Base-by-base conservation (phyloP, 2,797 vertebrate species). In the Argya squamiceps region DNA sequence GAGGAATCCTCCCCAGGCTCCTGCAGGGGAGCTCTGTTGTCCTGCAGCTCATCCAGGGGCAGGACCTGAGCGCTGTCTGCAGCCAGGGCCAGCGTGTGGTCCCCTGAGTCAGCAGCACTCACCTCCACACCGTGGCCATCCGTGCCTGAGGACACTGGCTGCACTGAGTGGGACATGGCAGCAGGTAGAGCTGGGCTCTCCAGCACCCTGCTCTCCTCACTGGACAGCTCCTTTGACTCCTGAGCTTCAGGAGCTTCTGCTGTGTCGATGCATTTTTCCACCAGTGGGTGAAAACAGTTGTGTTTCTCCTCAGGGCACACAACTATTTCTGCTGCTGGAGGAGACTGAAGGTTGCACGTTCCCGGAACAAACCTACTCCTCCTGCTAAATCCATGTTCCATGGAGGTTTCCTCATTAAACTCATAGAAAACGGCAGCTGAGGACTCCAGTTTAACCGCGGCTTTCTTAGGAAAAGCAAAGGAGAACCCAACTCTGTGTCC, bases 351-450 rank as follows among this genome's bases (percentile, higher is more conserved):
- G 88, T 93, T 97, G 67, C 97, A 97, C 8, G 97, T 71, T 39
- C 96, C 94, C 0, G 98, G 98, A 77, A 98, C 86, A 93, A 98
- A 98, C 70, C 97, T 97, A 44, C 98, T 98, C 97, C 97, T 98
- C 74, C 98, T 98, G 93, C 91, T 97, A 69, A 97, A 88, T 64
- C 97, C 97, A 2, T 96, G 97, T 55, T 97, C 97, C 65, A 36
- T 24, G 36, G 98, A 97, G 4, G 94, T 95, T 50, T 99, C 98
- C 1, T 99, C 98, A 14, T 97, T 97, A 59, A 97, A 97, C 83
- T 99, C 99, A 32, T 98, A 99, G 96, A 99, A 99, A 63, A 98
- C 98, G 0, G 99, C 98, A 12, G 99, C 99, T 17, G 98, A 99
- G 46, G 98, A 98, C 93, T 99, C 98, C 70, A 99, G 98, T 77